Base-by-base conservation (phyloP, 2,113 vertebrate genomes). In the Oncorhynchus gorbuscha region DNA sequence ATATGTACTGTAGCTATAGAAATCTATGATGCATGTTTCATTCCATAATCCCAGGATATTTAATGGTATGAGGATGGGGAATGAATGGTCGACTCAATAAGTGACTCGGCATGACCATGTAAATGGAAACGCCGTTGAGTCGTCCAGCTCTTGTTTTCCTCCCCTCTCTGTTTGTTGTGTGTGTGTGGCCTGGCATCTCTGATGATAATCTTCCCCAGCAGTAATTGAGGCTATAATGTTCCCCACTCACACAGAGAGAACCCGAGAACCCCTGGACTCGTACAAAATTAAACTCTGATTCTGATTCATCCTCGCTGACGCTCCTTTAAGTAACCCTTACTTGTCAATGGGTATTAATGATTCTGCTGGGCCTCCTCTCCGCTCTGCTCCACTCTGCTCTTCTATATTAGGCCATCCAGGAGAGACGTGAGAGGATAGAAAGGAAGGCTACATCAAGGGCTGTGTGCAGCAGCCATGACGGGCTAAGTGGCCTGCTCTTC, bases 291-390 rank as follows among this genome's bases (percentile, higher is more conserved):
- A 92, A 83, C 82, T 76, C 73, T 72, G 28, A 28, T 28, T 85
- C 70, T 81, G 86, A 90, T 84, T 80, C 85, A 90, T 78, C 76
- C 75, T 71, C 4, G 48, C 74, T 82, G 81, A 85, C 74, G 73
- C 80, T 85, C 64, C 79, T 88, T 91, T 90, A 92, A 90, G 81
- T 91, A 90, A 92, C 90, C 87, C 83, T 91, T 88, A 91, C 81
- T 81, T 87, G 80, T 84, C 6, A 51, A 79, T 87, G 85, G 80
- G 75, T 85, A 72, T 83, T 72, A 11, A 68, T 69, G 75, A 18
- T 55, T 55, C 51, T 18, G 51, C 64, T 71, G 80, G 76, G 39
- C 71, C n/a, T 82, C 79, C 80, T 82, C 84, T 81, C 67, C 62
- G 16, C 16, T 55, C 51, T 55, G 49, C 49, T 51, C 14, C 14